These are phyloP conservation scores for Netelia fuscicornis DNA, from an alignment of 2,888 invertebrate species.

Conservation along the genomic window DNA sequence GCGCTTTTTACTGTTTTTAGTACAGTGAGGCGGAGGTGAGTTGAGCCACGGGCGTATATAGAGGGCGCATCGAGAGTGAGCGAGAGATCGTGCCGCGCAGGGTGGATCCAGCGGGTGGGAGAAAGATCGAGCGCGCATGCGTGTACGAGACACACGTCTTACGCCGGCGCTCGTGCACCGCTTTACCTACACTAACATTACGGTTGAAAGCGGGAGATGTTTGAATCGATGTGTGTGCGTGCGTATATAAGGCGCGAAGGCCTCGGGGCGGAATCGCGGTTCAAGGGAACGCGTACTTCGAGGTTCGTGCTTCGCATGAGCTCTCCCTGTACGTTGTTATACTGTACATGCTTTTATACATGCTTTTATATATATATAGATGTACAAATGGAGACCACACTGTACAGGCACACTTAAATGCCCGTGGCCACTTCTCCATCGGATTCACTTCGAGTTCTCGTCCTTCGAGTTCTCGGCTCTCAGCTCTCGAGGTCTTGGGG, in stretches of 20 bases:
- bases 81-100: constrained; percentile 26
- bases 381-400: constrained; percentile 8
- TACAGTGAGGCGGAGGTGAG: constrained; percentile 51
- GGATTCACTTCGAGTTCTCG: constrained; percentile 44
- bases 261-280: constrained; percentile 69
- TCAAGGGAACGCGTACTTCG: constrained; percentile 71
- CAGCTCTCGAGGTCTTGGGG: constrained; percentile 19
- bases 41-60: constrained; percentile 38
- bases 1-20: constrained; percentile 72
- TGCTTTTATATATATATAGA: not conserved
- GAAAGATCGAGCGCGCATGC: not conserved
- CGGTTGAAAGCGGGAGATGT: constrained; percentile 61
- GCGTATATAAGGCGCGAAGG: constrained; percentile 41
- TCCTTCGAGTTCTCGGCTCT: constrained; percentile 57
- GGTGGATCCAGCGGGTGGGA: constrained; percentile 36
- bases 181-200: constrained; percentile 66
- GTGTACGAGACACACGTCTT: constrained; percentile 42
- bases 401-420: constrained; percentile 55
- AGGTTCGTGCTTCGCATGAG: constrained; percentile 61
- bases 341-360: constrained; percentile 10
- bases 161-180: constrained; percentile 42
- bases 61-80: constrained; percentile 58
- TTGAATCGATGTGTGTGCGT: not conserved
- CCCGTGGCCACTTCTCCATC: constrained; percentile 54
- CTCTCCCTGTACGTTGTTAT: constrained; percentile 25